A percentile compares a stretch with the other conserved stretches of the same genome.
phyloP scores from a whole-genome alignment of 2,797 vertebrate species.

The Lacerta agilis region DNA sequence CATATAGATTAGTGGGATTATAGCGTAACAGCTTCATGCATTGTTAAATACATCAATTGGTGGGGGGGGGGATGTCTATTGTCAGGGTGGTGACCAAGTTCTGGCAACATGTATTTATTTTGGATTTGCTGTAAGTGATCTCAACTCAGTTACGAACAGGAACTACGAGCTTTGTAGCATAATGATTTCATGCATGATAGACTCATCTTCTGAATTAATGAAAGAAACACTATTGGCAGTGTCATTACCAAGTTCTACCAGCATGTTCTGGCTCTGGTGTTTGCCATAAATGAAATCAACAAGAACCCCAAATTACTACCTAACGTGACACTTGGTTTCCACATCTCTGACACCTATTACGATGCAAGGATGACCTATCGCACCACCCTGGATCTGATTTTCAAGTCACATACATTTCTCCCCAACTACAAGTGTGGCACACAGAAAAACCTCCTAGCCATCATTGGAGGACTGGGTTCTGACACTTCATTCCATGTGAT shows the following conservation, averaged over 20 bases:
- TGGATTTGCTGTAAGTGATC: not conserved
- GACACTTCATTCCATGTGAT: not conserved
- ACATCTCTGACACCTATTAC: constrained; percentile 6
- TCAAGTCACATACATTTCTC: not conserved
- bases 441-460: not conserved
- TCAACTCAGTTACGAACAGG: too few species aligned
- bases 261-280: not conserved
- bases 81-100: not conserved
- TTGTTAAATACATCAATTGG: not conserved
- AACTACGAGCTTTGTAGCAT: not conserved
- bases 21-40: not conserved
- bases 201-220: too few species aligned
- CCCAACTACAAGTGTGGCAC: constrained; percentile 7
- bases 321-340: not conserved
- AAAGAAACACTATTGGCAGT: not conserved
- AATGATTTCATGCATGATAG: not conserved
- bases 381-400: not conserved
- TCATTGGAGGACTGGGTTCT: not conserved
- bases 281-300: not conserved
- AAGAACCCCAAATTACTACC: not conserved
- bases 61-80: not conserved
- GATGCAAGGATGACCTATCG: not conserved
- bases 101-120: not conserved
- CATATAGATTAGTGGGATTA: not conserved
- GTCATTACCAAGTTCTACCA: not conserved